Conservation (phyloP, 1,140 invertebrate genomes). For the Apis mellifera region DNA sequence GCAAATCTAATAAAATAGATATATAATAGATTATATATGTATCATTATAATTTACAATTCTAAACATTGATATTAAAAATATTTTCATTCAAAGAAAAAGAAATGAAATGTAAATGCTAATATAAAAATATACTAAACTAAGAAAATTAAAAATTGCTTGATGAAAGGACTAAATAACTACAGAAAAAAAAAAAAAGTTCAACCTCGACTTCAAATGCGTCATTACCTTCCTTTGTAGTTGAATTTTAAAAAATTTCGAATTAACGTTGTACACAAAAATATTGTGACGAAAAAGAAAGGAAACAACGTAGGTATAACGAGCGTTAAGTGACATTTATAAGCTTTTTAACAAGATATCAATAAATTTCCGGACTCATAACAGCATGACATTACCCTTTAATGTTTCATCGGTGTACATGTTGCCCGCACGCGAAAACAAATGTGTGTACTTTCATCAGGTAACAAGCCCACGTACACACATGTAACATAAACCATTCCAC, state of each 20-base stretch:
- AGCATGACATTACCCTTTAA: conserved; percentile 59
- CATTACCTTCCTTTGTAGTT: neutral
- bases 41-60: too few species aligned
- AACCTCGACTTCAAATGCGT: neutral
- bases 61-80: too few species aligned
- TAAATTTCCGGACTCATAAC: conserved; percentile 59
- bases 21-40: too few species aligned
- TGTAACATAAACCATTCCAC: conserved; percentile 6
- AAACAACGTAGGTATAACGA: conserved; percentile 14
- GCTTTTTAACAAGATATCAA: conserved; percentile 48
- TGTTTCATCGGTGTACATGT: conserved; percentile 17
- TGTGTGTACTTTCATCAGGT: conserved; percentile 1
- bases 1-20: too few species aligned
- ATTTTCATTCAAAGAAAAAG: too few species aligned
- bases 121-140: neutral
- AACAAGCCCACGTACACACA: neutral
- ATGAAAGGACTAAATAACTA: neutral
- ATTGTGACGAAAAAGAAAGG: neutral
- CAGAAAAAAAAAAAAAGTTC: neutral
- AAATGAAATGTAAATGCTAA: too few species aligned
- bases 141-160: neutral
- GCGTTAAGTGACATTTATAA: conserved; percentile 55
- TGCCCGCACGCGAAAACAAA: neutral
- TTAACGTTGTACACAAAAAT: neutral
- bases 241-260: neutral